Evolutionary conservation across 2,113 vertebrate genomes (phyloP).

Genomic region (Gadus chalcogrammus): DNA sequence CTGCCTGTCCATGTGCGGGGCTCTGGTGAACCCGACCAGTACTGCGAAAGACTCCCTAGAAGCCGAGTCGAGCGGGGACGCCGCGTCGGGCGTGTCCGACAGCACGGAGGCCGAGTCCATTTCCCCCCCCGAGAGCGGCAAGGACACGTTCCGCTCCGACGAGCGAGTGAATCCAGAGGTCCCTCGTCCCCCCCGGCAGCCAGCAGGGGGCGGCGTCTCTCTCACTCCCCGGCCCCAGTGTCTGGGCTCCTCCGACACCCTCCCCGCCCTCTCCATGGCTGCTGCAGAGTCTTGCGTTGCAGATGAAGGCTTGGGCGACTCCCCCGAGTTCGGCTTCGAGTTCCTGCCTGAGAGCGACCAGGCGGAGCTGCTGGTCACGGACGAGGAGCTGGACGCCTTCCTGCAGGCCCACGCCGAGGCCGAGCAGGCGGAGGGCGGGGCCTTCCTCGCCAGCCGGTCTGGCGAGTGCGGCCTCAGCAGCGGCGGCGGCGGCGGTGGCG

Average conservation of each 20-base stretch:
- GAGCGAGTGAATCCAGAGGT: neutral
- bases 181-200: slow-evolving; percentile 19
- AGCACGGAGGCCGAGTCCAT: slow-evolving; percentile 39
- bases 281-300: slow-evolving; percentile 15
- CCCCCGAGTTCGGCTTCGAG: slow-evolving; percentile 68
- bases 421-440: slow-evolving; percentile 20
- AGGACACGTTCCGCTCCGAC: slow-evolving; percentile 1
- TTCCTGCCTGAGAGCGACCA: slow-evolving; percentile 76
- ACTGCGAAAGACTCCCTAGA: slow-evolving; percentile 36
- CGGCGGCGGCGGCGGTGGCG: slow-evolving; percentile 39
- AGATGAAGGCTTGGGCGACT: slow-evolving; percentile 51
- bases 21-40: slow-evolving; percentile 58
- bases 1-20: slow-evolving; percentile 75
- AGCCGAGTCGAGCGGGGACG: slow-evolving; percentile 39
- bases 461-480: slow-evolving; percentile 30
- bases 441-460: slow-evolving; percentile 18
- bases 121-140: slow-evolving; percentile 20
- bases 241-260: neutral
- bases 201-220: slow-evolving; percentile 34
- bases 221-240: slow-evolving; percentile 37
- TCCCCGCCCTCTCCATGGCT: slow-evolving; percentile 18
- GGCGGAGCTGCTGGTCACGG: slow-evolving; percentile 77
- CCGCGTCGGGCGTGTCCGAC: slow-evolving; percentile 39
- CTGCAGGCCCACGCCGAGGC: slow-evolving; percentile 74
- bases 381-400: slow-evolving; percentile 92